phyloP scores from a whole-genome alignment of 2,888 invertebrate species.

The Epinotia brunnichana region DNA sequence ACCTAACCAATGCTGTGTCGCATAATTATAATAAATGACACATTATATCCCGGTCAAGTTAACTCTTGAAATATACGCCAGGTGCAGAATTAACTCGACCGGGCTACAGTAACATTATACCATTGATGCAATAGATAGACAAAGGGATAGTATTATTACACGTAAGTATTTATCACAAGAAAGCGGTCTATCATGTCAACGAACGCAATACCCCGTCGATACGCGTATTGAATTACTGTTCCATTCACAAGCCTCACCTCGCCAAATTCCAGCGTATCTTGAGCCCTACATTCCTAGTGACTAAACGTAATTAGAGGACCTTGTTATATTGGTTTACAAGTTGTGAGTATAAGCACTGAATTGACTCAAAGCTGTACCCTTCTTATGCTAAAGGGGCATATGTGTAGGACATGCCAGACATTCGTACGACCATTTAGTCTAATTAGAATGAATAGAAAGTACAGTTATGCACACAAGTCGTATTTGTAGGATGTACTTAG shows the following conservation, averaged over 20 bases:
- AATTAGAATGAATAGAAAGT: slow-evolving; percentile 2
- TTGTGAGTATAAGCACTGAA: neutral
- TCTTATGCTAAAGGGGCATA: slow-evolving; percentile 8
- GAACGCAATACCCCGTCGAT: slow-evolving; percentile 42
- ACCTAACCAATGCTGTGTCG: no score
- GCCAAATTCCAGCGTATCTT: neutral
- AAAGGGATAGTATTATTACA: neutral
- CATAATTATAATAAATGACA: no score
- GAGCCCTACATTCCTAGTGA: neutral
- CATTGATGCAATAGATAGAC: no score
- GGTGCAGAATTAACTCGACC: no score
- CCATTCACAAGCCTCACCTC: neutral
- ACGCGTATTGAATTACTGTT: slow-evolving; percentile 56
- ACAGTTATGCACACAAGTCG: slow-evolving; percentile 13
- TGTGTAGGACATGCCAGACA: neutral
- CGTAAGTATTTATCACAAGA: neutral
- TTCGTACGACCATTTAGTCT: neutral
- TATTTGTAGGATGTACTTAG: neutral
- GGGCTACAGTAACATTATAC: no score
- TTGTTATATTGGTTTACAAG: neutral
- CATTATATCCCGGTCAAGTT: no score
- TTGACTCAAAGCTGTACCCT: neutral
- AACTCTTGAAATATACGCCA: no score
- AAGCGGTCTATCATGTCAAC: slow-evolving; percentile 30
- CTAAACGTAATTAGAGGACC: neutral